phyloP scores from a whole-genome alignment of 2,797 vertebrate genomes.

The Hafferia zeledoni region DNA sequence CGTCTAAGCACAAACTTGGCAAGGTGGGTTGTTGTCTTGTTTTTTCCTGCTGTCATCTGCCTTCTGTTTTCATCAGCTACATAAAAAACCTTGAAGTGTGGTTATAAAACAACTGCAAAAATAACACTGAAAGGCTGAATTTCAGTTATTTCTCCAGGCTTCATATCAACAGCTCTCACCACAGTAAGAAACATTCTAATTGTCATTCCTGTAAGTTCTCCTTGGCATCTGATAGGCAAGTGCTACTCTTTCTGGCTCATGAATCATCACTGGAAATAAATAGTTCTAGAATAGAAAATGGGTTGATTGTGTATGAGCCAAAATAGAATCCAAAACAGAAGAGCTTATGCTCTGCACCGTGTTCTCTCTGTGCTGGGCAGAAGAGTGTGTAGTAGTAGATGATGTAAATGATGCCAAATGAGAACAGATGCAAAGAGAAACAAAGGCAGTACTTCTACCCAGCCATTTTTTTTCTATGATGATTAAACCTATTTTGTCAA shows the following conservation, averaged over 20 bases:
- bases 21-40: not conserved
- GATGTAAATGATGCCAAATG: not conserved
- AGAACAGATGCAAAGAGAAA: not conserved
- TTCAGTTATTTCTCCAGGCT: constrained; percentile 2
- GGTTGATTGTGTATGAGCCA: constrained; percentile 50
- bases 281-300: constrained; percentile 40
- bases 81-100: not conserved
- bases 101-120: constrained; percentile 35
- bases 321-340: constrained; percentile 50
- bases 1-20: not conserved
- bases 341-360: not conserved
- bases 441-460: not conserved
- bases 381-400: not conserved
- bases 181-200: constrained; percentile 5
- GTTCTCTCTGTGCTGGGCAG: not conserved
- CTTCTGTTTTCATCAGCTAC: constrained; percentile 6
- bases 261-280: constrained; percentile 25
- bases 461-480: not conserved
- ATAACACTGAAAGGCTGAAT: constrained; percentile 7
- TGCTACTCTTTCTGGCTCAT: constrained; percentile 47
- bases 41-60: constrained; percentile 20
- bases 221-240: constrained; percentile 30
- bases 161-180: not conserved
- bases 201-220: constrained; percentile 39
- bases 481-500: not conserved